These are phyloP conservation scores for Hoplodrina blanda DNA, from an alignment of 2,888 invertebrate genomes.

Conservation along the genomic window DNA sequence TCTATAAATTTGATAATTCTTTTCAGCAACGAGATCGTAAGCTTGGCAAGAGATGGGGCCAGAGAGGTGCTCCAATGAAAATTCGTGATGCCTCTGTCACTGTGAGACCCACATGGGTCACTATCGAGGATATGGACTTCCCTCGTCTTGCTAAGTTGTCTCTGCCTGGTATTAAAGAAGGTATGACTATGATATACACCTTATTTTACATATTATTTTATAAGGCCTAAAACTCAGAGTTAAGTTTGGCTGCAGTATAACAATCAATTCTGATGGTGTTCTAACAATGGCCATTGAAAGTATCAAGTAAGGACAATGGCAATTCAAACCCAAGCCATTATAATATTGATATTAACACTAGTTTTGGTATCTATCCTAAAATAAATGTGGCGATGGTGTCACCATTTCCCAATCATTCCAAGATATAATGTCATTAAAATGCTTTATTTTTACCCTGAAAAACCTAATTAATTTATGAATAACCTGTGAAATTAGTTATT, in stretches of 20 bases:
- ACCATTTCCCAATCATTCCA: no score
- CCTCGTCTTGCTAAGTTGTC: constrained; percentile 97
- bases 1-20: background rate
- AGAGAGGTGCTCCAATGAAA: constrained; percentile 95
- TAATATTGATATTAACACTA: no score
- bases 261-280: background rate
- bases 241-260: background rate
- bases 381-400: no score
- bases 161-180: constrained; percentile 97
- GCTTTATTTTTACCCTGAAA: no score
- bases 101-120: constrained; percentile 98
- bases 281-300: no score
- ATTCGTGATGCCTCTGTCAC: constrained; percentile 99
- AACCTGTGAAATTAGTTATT: no score
- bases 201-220: constrained; percentile 1
- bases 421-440: no score
- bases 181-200: constrained; percentile 63
- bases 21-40: constrained; percentile 94
- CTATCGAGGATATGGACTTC: constrained; percentile 99
- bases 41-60: constrained; percentile 97
- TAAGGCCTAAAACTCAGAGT: no score
- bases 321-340: background rate
- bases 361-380: no score
- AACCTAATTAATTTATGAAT: no score
- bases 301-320: no score